phyloP scores from a whole-genome alignment of 1,140 invertebrate genomes.

The Globodera rostochiensis region DNA sequence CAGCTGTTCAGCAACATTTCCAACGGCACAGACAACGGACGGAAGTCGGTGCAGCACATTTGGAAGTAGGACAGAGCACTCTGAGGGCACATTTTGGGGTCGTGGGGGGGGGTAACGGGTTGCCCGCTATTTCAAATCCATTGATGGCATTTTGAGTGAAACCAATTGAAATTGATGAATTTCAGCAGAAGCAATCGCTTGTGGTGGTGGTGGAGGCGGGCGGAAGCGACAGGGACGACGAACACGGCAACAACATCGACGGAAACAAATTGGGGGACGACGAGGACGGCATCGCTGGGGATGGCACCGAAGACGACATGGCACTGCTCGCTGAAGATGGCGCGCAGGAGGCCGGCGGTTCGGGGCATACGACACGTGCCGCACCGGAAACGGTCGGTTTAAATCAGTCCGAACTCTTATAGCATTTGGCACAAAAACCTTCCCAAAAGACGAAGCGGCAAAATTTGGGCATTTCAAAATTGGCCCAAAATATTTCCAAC shows the following conservation, averaged over 20 bases:
- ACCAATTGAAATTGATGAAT: neutral
- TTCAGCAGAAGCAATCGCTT: conserved; percentile 1
- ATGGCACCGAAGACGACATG: conserved; percentile 3
- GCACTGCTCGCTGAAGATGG: neutral
- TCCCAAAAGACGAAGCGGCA: too few species aligned
- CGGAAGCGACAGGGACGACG: neutral
- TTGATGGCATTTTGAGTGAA: too few species aligned
- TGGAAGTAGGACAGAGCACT: neutral
- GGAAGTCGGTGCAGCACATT: neutral
- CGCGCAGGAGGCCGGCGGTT: neutral
- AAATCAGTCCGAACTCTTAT: neutral
- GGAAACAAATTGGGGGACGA: neutral
- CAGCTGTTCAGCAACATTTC: neutral
- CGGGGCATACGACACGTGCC: conserved; percentile 13
- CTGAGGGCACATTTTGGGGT: too few species aligned
- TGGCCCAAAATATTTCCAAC: neutral
- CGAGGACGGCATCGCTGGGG: conserved; percentile 7
- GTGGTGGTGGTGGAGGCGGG: neutral
- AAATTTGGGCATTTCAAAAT: neutral
- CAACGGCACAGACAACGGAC: neutral
- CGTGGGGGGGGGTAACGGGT: neutral
- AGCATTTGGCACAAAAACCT: too few species aligned
- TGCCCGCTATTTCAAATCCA: neutral
- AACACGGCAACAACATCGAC: neutral
- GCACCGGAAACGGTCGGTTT: conserved; percentile 25